Evolutionary conservation across 2,797 vertebrate genomes (phyloP).

Genomic region (Labeo calbasu): DNA sequence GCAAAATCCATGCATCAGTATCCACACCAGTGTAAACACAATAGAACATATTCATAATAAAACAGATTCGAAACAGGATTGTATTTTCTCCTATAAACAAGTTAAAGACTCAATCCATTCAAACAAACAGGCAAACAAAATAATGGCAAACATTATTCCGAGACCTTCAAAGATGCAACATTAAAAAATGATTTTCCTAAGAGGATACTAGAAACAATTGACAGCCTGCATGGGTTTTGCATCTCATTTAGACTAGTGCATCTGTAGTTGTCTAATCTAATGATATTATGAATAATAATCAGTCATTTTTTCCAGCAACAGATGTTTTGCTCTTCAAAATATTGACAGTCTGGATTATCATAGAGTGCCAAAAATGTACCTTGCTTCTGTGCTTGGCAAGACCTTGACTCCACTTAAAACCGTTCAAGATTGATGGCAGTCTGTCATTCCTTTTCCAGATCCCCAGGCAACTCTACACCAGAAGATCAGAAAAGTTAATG

Average conservation of each 20-base stretch:
- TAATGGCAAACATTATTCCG: not conserved
- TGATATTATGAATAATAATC: constrained; percentile 28
- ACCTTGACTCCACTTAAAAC: constrained; percentile 44
- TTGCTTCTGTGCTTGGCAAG: constrained; percentile 27
- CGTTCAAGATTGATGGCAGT: constrained; percentile 26
- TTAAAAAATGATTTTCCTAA: constrained; percentile 5
- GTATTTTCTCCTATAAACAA: not conserved
- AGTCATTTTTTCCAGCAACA: constrained; percentile 47
- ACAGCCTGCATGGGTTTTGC: constrained; percentile 23
- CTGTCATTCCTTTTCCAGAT: constrained; percentile 73
- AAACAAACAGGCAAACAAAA: not conserved
- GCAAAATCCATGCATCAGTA: constrained; percentile 43
- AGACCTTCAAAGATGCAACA: constrained; percentile 1
- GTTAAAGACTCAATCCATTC: not conserved
- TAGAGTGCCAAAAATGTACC: constrained; percentile 33
- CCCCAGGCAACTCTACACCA: constrained; percentile 82
- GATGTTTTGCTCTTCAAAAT: constrained; percentile 38
- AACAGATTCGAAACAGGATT: not conserved
- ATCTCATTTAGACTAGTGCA: constrained; percentile 48
- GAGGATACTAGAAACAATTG: constrained; percentile 32
- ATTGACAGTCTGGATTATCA: constrained; percentile 27
- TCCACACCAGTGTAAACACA: not conserved
- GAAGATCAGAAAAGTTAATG: constrained; percentile 79
- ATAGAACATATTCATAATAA: not conserved
- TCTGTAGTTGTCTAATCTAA: constrained; percentile 47